Percentiles rank a stretch among this genome's conserved stretches.
These are phyloP conservation scores for Chloroceryle inda DNA, from an alignment of 2,797 vertebrate genomes.

Conservation along the genomic window DNA sequence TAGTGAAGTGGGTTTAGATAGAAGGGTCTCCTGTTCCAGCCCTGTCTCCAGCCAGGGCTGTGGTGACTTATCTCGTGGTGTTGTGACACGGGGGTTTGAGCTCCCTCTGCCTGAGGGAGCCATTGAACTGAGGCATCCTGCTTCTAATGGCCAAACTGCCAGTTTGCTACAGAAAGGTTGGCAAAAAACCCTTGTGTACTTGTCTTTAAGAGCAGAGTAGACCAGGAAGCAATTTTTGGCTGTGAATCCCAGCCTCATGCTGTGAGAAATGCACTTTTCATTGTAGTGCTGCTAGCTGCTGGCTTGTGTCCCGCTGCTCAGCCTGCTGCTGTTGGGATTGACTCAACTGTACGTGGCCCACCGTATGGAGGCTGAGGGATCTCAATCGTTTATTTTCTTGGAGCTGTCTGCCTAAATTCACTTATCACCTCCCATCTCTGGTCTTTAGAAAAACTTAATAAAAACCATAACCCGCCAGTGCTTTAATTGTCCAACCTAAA, in stretches of 20 bases:
- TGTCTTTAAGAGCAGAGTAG: not conserved
- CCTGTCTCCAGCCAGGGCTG: not conserved
- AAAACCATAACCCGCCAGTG: not conserved
- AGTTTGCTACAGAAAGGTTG: not conserved
- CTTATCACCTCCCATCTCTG: not conserved
- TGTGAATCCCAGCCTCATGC: not conserved
- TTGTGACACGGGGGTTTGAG: not conserved
- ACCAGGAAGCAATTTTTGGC: not conserved
- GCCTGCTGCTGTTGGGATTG: not conserved
- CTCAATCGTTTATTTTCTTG: not conserved
- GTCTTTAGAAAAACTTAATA: not conserved
- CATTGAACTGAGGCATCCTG: rapidly evolving
- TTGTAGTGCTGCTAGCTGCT: not conserved
- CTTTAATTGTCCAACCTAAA: not conserved
- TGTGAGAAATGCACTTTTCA: not conserved
- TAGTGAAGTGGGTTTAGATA: not conserved
- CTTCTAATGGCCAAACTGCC: not conserved
- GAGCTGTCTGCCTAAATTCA: not conserved
- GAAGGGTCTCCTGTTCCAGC: not conserved
- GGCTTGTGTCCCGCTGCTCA: not conserved
- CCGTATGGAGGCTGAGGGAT: rapidly evolving
- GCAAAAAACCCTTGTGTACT: not conserved
- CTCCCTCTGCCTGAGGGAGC: not conserved
- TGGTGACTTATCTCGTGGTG: not conserved
- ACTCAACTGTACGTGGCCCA: rapidly evolving